Evolutionary conservation across 2,113 vertebrate species (phyloP).

Genomic region (Illadopsis cleaveri): DNA sequence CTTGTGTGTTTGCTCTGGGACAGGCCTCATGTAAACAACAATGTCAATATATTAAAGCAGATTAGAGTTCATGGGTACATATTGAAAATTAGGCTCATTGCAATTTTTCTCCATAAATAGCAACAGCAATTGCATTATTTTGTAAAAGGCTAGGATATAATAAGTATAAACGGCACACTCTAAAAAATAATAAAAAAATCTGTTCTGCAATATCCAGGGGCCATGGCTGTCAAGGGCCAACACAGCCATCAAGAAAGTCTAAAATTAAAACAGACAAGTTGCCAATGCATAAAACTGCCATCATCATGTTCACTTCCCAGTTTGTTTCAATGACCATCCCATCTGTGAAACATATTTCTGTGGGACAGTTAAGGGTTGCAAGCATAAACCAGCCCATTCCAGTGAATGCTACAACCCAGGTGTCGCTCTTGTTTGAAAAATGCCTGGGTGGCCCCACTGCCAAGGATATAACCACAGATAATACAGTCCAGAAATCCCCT

Average conservation of each 20-base stretch:
- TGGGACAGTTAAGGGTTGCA: slow-evolving; percentile 40
- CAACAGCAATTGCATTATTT: background rate
- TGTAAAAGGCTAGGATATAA: background rate
- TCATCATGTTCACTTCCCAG: slow-evolving; percentile 38
- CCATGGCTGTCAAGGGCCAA: slow-evolving; percentile 47
- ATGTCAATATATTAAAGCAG: background rate
- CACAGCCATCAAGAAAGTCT: slow-evolving; percentile 49
- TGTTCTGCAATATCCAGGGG: slow-evolving; percentile 4
- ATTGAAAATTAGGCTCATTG: background rate
- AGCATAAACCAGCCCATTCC: background rate
- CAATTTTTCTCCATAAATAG: background rate
- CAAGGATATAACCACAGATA: slow-evolving; percentile 23
- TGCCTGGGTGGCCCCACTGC: slow-evolving; percentile 8
- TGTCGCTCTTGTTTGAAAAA: slow-evolving; percentile 49
- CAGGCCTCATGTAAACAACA: background rate
- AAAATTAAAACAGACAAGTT: slow-evolving; percentile 65
- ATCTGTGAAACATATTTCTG: slow-evolving; percentile 68
- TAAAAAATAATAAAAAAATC: background rate
- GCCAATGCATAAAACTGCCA: slow-evolving; percentile 60
- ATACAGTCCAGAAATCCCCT: slow-evolving; percentile 28
- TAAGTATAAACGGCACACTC: background rate
- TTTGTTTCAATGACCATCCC: slow-evolving; percentile 58
- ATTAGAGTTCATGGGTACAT: background rate
- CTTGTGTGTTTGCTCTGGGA: background rate
- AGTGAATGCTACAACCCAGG: slow-evolving; percentile 29